Percentiles rank a stretch among this genome's conserved stretches.
Conservation (phyloP, 53 echinoderm and acorn worm species). For the Astropecten irregularis region DNA sequence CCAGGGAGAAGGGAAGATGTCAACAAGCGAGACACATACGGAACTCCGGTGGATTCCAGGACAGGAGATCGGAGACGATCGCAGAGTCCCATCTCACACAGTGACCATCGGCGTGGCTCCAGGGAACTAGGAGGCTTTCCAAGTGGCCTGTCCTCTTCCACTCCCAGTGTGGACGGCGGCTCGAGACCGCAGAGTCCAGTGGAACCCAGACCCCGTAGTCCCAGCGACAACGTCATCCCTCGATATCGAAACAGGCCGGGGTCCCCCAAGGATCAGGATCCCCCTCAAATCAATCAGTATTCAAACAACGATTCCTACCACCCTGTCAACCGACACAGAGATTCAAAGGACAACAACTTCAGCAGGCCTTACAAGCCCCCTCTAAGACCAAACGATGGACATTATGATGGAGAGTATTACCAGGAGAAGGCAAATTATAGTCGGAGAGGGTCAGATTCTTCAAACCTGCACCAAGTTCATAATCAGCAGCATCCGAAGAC, state of each 20-base stretch:
- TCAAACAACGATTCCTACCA: conserved; percentile 14
- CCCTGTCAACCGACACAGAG: neutral
- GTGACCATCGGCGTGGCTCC: neutral
- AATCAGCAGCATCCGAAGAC: neutral
- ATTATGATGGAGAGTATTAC: neutral
- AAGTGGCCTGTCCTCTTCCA: conserved; percentile 9
- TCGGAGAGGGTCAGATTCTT: neutral
- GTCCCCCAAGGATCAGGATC: neutral
- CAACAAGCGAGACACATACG: neutral
- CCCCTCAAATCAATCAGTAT: neutral
- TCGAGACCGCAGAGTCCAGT: conserved; percentile 3
- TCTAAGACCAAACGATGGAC: neutral
- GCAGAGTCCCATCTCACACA: neutral
- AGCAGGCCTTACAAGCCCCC: neutral
- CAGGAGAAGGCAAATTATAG: neutral
- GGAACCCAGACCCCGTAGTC: neutral
- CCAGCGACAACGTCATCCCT: neutral
- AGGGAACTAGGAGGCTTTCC: conserved; percentile 15
- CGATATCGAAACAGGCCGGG: neutral
- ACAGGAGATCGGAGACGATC: neutral
- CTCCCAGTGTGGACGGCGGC: conserved; percentile 21
- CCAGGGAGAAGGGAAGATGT: no score
- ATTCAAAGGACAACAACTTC: neutral
- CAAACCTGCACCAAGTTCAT: neutral
- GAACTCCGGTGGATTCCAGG: neutral